Conservation (phyloP, 2,888 invertebrate genomes). For the Leptopterna dolabrata region DNA sequence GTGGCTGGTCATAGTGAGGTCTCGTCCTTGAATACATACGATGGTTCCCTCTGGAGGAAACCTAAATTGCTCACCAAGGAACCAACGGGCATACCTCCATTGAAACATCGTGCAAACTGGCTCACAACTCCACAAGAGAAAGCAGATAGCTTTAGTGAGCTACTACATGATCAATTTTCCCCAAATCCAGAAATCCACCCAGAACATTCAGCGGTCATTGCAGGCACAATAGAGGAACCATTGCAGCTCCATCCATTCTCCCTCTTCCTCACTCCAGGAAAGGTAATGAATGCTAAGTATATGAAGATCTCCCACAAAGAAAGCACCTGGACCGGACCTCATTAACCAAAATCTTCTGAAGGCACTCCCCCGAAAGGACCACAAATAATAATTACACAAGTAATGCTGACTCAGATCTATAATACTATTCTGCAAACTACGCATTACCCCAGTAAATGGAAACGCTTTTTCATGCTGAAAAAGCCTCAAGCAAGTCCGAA, state of each 20-base stretch:
- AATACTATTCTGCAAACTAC: slow-evolving; percentile 61
- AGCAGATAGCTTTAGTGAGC: background rate
- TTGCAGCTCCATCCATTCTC: background rate
- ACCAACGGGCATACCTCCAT: background rate
- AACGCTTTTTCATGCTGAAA: background rate
- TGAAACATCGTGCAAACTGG: background rate
- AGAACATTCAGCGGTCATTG: background rate
- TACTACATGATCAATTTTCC: background rate
- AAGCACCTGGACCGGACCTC: slow-evolving; percentile 62
- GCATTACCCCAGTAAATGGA: background rate
- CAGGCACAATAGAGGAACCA: background rate
- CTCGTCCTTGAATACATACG: background rate
- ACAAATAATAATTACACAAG: no score
- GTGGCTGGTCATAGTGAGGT: background rate
- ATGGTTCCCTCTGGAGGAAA: slow-evolving; percentile 28
- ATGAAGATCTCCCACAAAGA: slow-evolving; percentile 37
- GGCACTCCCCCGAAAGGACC: slow-evolving; percentile 61
- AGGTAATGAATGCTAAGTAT: background rate
- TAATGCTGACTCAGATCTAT: slow-evolving; percentile 61
- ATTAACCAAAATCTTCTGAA: slow-evolving; percentile 62
- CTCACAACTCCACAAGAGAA: background rate
- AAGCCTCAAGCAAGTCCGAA: no score
- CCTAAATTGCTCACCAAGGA: slow-evolving; percentile 12
- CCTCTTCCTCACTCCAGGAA: background rate
- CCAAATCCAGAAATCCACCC: background rate